These are phyloP conservation scores for Drosophila acutilabella DNA, from an alignment of 2,888 invertebrate genomes.

Conservation along the genomic window DNA sequence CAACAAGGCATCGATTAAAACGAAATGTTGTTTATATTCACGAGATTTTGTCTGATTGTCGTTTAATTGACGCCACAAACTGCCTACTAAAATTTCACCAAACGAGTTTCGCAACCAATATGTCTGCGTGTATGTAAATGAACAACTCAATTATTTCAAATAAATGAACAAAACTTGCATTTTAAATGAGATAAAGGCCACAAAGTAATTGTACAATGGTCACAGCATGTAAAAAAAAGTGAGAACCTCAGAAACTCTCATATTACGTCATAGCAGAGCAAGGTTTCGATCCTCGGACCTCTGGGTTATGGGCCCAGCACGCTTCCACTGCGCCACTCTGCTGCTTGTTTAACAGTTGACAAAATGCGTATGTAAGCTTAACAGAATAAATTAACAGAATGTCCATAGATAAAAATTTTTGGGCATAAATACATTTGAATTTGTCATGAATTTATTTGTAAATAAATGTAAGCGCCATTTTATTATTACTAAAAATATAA, in stretches of 20 bases:
- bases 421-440: neutral
- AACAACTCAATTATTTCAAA: constrained; percentile 76
- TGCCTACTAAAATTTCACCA: constrained; percentile 37
- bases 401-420: neutral
- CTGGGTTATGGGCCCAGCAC: constrained; percentile 67
- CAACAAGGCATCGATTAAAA: constrained; percentile 35
- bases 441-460: no score
- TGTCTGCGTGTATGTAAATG: constrained; percentile 34
- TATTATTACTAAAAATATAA: neutral
- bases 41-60: constrained; percentile 28
- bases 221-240: constrained; percentile 20
- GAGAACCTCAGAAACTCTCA: neutral
- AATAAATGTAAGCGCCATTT: no score
- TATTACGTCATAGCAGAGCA: constrained; percentile 58
- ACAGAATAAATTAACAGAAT: no score
- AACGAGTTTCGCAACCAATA: constrained; percentile 12
- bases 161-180: constrained; percentile 52
- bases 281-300: constrained; percentile 68
- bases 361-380: constrained; percentile 16
- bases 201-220: constrained; percentile 16
- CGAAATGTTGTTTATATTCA: constrained; percentile 47
- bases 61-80: constrained; percentile 50
- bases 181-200: constrained; percentile 36
- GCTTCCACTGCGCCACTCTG: constrained; percentile 70
- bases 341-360: neutral